phyloP scores from a whole-genome alignment of 1,140 invertebrate species.

The Cepaea nemoralis region DNA sequence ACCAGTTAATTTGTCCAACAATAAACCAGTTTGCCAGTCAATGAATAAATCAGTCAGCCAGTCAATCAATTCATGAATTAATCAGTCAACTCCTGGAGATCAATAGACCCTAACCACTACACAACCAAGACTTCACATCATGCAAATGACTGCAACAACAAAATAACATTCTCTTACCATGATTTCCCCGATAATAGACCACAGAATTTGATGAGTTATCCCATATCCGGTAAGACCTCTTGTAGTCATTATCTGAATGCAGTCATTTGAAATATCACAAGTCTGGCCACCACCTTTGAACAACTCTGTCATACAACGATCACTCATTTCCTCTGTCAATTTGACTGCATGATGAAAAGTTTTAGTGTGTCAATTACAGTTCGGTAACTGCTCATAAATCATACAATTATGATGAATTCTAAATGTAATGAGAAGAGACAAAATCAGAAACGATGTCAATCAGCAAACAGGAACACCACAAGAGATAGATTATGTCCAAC shows the following conservation, averaged over 20 bases:
- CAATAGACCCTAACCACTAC: too few species aligned
- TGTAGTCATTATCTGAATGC: conserved; percentile 56
- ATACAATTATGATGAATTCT: background rate
- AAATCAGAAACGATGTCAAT: too few species aligned
- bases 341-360: conserved; percentile 45
- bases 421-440: too few species aligned
- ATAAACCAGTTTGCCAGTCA: too few species aligned
- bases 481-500: too few species aligned
- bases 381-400: background rate
- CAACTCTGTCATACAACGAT: conserved; percentile 64
- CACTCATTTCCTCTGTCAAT: conserved; percentile 58
- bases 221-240: conserved; percentile 62
- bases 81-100: too few species aligned
- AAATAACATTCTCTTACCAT: conserved; percentile 33
- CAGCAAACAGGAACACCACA: too few species aligned
- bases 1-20: too few species aligned
- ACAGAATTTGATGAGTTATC: conserved; percentile 67
- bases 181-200: conserved; percentile 61
- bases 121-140: too few species aligned
- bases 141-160: background rate
- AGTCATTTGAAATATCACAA: conserved; percentile 57
- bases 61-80: too few species aligned
- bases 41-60: too few species aligned
- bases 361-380: background rate
- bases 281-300: conserved; percentile 43